These are phyloP conservation scores for Siniperca obscura DNA, from an alignment of 2,797 vertebrate genomes.

Conservation along the genomic window DNA sequence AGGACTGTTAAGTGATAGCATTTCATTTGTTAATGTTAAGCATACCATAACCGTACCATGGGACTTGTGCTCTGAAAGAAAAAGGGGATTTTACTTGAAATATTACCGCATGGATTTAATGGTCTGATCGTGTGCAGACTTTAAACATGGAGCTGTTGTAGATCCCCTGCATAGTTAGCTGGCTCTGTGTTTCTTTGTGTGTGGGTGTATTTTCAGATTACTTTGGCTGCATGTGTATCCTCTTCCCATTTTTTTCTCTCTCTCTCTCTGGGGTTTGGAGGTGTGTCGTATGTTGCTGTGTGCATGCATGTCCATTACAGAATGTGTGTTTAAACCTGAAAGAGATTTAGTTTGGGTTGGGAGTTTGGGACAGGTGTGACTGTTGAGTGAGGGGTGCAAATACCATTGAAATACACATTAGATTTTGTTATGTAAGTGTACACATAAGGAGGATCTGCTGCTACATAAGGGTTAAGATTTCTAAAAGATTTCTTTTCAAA, in stretches of 20 bases:
- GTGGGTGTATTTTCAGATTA: constrained; percentile 1
- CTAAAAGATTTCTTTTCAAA: constrained; percentile 13
- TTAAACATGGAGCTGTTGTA: constrained; percentile 13
- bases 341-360: background rate
- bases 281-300: background rate
- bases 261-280: background rate
- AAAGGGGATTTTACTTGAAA: constrained; percentile 20
- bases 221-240: background rate
- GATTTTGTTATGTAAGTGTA: background rate
- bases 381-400: constrained; percentile 5
- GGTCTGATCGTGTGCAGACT: constrained; percentile 7
- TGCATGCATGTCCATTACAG: background rate
- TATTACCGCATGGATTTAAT: constrained; percentile 28
- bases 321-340: background rate
- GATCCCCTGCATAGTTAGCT: constrained; percentile 7
- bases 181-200: background rate
- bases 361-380: constrained; percentile 11
- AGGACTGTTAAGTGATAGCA: background rate
- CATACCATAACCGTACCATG: background rate
- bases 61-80: constrained; percentile 7
- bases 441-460: constrained; percentile 20
- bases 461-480: constrained; percentile 17
- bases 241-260: background rate
- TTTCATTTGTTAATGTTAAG: constrained; percentile 31
- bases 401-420: constrained; percentile 16